Percentiles rank a stretch among this genome's conserved stretches.
Conservation (phyloP, 2,888 invertebrate species). For the Drosophila phalerata region DNA sequence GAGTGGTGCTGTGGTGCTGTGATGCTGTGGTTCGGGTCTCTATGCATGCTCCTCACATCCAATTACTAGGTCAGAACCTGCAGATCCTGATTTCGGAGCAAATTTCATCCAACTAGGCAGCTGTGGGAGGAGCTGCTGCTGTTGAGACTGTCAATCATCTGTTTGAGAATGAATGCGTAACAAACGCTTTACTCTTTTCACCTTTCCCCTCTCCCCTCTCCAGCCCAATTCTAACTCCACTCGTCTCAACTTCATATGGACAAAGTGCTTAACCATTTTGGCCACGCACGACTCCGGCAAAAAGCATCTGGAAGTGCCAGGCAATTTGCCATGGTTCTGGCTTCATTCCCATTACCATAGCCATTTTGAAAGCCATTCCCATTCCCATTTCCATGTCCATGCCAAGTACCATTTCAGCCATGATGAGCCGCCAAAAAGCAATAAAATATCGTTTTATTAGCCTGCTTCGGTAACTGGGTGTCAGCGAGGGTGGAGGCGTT, state of each 20-base stretch:
- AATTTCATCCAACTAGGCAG: constrained; percentile 62
- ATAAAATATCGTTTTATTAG: constrained; percentile 84
- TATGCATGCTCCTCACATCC: constrained; percentile 66
- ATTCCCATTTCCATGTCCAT: constrained; percentile 47
- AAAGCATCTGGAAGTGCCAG: constrained; percentile 29
- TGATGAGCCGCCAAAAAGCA: constrained; percentile 83
- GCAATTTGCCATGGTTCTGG: constrained; percentile 60
- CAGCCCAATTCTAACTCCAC: background rate
- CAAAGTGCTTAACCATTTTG: constrained; percentile 35
- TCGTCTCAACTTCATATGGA: constrained; percentile 21
- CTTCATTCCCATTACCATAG: constrained; percentile 3
- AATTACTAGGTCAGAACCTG: constrained; percentile 82
- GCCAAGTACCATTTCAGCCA: constrained; percentile 61
- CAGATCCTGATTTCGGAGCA: constrained; percentile 75
- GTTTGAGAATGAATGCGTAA: constrained; percentile 47
- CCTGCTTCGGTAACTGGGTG: constrained; percentile 35
- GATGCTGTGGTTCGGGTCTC: constrained; percentile 42
- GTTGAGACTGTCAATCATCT: constrained; percentile 55
- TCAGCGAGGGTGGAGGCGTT: constrained; percentile 18
- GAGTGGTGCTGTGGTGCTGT: constrained; percentile 37
- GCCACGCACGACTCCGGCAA: constrained; percentile 64
- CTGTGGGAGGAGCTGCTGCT: constrained; percentile 34
- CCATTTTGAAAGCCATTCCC: constrained; percentile 16
- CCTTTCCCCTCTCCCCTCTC: constrained; percentile 1
- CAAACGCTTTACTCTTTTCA: background rate